Evolutionary conservation across 1,140 invertebrate genomes (phyloP).

Genomic region (Neomicropteryx cornuta): DNA sequence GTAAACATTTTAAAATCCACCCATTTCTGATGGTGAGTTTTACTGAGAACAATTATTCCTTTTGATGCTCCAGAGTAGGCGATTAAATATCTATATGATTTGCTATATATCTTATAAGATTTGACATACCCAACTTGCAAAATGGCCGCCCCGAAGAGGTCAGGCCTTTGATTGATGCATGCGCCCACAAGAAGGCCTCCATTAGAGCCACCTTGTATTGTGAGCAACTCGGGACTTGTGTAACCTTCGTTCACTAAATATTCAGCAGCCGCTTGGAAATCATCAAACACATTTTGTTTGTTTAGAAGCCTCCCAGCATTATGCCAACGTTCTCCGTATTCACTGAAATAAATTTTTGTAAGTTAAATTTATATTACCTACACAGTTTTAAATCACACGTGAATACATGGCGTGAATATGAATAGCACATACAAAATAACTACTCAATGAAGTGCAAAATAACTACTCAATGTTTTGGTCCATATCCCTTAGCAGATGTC

Average conservation of each 20-base stretch:
- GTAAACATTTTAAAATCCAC: no score
- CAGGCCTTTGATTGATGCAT: slow-evolving; percentile 88
- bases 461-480: no score
- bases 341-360: slow-evolving; percentile 42
- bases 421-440: no score
- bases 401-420: no score
- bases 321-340: slow-evolving; percentile 97
- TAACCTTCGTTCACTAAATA: slow-evolving; percentile 80
- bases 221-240: slow-evolving; percentile 63
- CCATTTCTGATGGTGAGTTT: no score
- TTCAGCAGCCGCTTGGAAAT: slow-evolving; percentile 87
- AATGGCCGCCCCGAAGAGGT: slow-evolving; percentile 86
- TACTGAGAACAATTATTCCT: no score
- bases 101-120: no score
- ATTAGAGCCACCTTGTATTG: slow-evolving; percentile 92
- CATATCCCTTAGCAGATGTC: no score
- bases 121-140: slow-evolving; percentile 77
- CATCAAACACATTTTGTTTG: slow-evolving; percentile 96
- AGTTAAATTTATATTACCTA: slow-evolving; percentile 4
- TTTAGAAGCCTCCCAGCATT: slow-evolving; percentile 82
- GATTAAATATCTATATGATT: no score
- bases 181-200: slow-evolving; percentile 91
- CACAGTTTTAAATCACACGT: no score
- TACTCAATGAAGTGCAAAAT: no score
- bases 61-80: no score